Evolutionary conservation across 2,888 invertebrate species (phyloP).

Genomic region (Chesias legatella): DNA sequence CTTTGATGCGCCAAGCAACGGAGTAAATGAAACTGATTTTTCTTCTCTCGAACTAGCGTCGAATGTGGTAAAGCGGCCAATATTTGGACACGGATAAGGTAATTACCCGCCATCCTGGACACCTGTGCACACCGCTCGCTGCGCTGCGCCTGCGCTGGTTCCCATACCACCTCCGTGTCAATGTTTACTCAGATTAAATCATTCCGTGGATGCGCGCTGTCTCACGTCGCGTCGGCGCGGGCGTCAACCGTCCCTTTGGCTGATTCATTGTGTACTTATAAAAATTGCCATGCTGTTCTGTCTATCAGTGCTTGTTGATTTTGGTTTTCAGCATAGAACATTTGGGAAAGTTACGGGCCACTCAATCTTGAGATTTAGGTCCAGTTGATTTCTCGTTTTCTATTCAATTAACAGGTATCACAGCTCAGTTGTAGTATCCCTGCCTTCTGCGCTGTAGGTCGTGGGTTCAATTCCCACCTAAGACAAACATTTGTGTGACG

Average conservation of each 20-base stretch:
- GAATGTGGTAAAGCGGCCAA: conserved; percentile 8
- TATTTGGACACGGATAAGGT: conserved; percentile 11
- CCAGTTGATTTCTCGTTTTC: too few species aligned
- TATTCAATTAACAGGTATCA: too few species aligned
- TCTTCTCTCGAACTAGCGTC: conserved; percentile 35
- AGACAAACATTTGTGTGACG: too few species aligned
- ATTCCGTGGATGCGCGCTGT: conserved; percentile 59
- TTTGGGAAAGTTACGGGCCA: too few species aligned
- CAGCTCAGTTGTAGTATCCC: too few species aligned
- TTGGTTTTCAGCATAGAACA: conserved; percentile 1
- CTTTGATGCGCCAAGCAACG: too few species aligned
- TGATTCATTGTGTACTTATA: conserved; percentile 1
- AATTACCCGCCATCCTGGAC: conserved; percentile 37
- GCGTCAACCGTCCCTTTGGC: conserved; percentile 8
- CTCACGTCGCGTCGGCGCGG: too few species aligned
- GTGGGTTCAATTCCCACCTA: too few species aligned
- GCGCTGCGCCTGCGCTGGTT: too few species aligned
- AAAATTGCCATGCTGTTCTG: background rate
- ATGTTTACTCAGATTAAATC: conserved; percentile 75
- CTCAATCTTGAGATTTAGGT: too few species aligned
- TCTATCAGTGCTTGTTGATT: background rate
- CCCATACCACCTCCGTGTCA: conserved; percentile 66
- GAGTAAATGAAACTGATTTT: conserved; percentile 35
- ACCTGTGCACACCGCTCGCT: conserved; percentile 77
- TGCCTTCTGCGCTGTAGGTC: too few species aligned